Conservation (phyloP, 2,113 vertebrate species). For the Miniopterus natalensis region DNA sequence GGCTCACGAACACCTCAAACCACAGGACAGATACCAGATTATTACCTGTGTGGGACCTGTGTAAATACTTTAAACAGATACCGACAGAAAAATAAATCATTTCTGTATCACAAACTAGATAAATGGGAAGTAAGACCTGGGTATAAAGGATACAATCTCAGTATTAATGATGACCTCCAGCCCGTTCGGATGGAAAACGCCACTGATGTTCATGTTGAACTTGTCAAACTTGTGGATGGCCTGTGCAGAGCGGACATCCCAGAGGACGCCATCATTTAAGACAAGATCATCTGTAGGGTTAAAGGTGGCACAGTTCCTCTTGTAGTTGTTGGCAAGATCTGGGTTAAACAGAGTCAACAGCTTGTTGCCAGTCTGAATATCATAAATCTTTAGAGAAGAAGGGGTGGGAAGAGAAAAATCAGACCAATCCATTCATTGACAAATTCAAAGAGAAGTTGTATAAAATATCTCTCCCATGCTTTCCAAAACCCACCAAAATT, state of each 20-base stretch:
- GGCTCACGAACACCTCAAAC: background rate
- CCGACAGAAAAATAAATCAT: background rate
- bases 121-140: background rate
- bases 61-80: background rate
- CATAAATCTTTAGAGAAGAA: slow-evolving; percentile 95
- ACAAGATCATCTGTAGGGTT: slow-evolving; percentile 99
- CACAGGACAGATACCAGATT: background rate
- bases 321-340: slow-evolving; percentile 99
- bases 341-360: slow-evolving; percentile 98
- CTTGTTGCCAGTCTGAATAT: slow-evolving; percentile 99
- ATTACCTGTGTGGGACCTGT: background rate
- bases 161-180: slow-evolving; percentile 99
- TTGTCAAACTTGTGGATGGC: slow-evolving; percentile 99
- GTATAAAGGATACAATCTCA: slow-evolving; percentile 96
- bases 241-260: slow-evolving; percentile 98
- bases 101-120: slow-evolving; percentile 28
- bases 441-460: slow-evolving; percentile 65
- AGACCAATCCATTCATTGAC: slow-evolving; percentile 69
- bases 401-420: slow-evolving; percentile 86
- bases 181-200: slow-evolving; percentile 98
- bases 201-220: slow-evolving; percentile 99
- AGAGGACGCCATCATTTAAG: slow-evolving; percentile 98
- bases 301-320: slow-evolving; percentile 99
- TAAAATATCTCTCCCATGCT: slow-evolving; percentile 39
- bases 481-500: slow-evolving; percentile 35